Evolutionary conservation across 2,888 invertebrate species (phyloP), one percentile per base, ranked within the genome.

Genomic region (Atherix ibis): DNA sequence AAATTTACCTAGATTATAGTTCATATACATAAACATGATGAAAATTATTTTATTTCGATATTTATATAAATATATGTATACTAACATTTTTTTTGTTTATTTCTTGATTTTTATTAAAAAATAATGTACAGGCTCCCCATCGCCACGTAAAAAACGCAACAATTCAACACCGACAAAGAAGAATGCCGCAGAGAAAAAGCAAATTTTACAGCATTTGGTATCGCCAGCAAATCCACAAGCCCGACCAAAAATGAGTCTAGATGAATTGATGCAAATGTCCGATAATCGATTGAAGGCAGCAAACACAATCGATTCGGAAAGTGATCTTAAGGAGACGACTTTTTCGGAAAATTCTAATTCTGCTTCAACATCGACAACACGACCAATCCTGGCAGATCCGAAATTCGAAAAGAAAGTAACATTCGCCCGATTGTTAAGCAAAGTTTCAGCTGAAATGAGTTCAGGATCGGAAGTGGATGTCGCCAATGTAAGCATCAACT

Each of bases 401-500:
- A 79, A 78, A 48, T 56, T 78, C 34, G 80, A 80, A 51, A 80
- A 80, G 61, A 80, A 80, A 56, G 79, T 81, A 5, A 80, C 79
- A 1, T 81, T 81, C 50, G 80, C 81, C 1, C 66, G 78, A 41
- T 56, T 81, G 32, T 55, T 80, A 15, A 79, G 75, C 50, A 78
- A 74, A 58, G 77, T 80, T 4, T 78, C 78, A 9, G 75, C 77
- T 6, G 81, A 80, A 63, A 78, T 80, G 73, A 78, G 75, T 48
- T 76, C 76, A 1, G 75, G 77, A 36, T 77, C 78, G 1, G 78
- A 78, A 40, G 67, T 76, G 37, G 76, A 76, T 51, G 65, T 67
- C 57, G 64, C 62, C 27, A 67, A 65, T 16, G 67, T 67, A 44
- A 46, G 45, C 2, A 27, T 27, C 1, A 18, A 22, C 22, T 8